Conservation (phyloP, 2,888 invertebrate species). For the Pseudococcus viburni region DNA sequence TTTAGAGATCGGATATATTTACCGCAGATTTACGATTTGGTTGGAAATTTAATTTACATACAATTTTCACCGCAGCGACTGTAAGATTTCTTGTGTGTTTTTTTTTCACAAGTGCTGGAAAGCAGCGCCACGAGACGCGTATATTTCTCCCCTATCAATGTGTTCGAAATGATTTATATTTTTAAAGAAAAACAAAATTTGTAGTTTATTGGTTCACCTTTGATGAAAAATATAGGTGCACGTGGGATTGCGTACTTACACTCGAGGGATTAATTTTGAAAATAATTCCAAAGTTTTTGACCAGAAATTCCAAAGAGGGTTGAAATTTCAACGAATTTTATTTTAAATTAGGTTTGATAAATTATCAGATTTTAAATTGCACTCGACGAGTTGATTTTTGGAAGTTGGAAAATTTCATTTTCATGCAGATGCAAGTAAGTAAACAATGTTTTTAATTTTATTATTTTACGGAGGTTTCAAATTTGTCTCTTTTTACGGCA, state of each 20-base stretch:
- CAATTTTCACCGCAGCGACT: conserved; percentile 18
- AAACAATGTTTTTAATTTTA: too few species aligned
- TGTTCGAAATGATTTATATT: conserved; percentile 16
- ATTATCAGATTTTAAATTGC: not conserved
- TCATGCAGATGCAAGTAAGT: too few species aligned
- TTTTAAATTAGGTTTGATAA: not conserved
- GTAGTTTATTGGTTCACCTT: not conserved
- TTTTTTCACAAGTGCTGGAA: not conserved
- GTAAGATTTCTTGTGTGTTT: conserved; percentile 4
- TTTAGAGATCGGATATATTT: conserved; percentile 37
- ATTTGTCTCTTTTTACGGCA: too few species aligned
- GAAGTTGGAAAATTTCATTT: too few species aligned
- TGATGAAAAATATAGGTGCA: not conserved
- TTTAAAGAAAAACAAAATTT: not conserved
- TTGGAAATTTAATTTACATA: conserved; percentile 52
- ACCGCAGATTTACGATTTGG: conserved; percentile 28
- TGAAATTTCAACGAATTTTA: not conserved
- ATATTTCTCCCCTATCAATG: not conserved
- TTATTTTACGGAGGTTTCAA: too few species aligned
- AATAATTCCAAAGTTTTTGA: not conserved
- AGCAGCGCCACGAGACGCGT: not conserved
- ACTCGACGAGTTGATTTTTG: too few species aligned
- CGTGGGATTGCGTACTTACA: not conserved
- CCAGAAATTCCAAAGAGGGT: not conserved
- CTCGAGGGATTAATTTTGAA: not conserved